Percentiles rank a stretch among this genome's conserved stretches.
These are phyloP conservation scores for Drosophila koepferae DNA, from an alignment of 2,888 invertebrate genomes.

Conservation along the genomic window DNA sequence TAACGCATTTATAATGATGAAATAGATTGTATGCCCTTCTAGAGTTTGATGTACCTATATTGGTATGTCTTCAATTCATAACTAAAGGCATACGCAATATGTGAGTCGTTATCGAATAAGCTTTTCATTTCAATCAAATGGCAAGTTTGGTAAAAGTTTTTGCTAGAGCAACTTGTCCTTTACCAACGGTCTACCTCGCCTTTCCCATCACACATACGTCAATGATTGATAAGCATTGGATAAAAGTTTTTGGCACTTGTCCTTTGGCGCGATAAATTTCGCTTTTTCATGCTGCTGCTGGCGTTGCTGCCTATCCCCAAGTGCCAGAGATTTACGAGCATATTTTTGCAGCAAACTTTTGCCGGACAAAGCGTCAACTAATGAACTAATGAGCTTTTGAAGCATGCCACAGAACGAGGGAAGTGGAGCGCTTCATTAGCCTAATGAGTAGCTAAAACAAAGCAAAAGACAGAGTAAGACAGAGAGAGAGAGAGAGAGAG, in stretches of 20 bases:
- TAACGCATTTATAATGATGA: too few relatives aligned
- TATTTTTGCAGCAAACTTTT: constrained; percentile 73
- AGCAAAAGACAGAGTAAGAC: too few relatives aligned
- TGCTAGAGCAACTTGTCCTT: neutral
- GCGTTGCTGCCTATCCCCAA: constrained; percentile 22
- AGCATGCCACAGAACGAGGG: constrained; percentile 27
- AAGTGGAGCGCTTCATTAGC: constrained; percentile 63
- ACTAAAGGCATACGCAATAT: neutral
- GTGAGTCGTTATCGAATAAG: neutral
- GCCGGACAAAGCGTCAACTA: constrained; percentile 57
- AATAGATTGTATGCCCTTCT: neutral
- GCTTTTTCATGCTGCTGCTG: constrained; percentile 54
- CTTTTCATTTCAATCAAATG: neutral
- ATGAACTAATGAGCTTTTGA: constrained; percentile 69
- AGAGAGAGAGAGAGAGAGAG: neutral
- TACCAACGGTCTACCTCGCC: neutral
- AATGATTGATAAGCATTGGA: constrained; percentile 75
- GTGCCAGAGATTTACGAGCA: constrained; percentile 73
- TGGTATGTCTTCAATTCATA: neutral
- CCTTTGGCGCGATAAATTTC: constrained; percentile 71
- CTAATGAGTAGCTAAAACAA: constrained; percentile 60
- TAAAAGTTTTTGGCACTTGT: constrained; percentile 74
- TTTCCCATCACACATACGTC: constrained; percentile 36
- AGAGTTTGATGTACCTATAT: neutral
- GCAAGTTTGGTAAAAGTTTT: neutral